Conservation (phyloP, 1,140 invertebrate genomes). For the Drosophila tsacasi region DNA sequence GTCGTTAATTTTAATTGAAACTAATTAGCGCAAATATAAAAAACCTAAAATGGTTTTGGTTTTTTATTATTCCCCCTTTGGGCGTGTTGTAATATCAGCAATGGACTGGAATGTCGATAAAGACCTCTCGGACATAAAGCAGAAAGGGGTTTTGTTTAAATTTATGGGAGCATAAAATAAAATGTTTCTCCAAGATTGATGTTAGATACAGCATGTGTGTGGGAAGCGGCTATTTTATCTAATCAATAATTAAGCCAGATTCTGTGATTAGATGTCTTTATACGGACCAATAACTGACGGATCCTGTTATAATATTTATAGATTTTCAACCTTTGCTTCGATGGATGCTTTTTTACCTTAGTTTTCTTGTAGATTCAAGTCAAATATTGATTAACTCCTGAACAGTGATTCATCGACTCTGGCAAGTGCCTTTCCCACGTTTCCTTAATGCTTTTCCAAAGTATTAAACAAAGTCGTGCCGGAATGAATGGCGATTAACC, state of each 20-base stretch:
- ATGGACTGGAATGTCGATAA: constrained; percentile 23
- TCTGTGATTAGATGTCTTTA: not conserved
- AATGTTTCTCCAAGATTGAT: constrained; percentile 28
- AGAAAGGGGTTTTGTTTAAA: constrained; percentile 1
- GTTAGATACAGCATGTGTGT: constrained; percentile 2
- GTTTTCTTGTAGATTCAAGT: not conserved
- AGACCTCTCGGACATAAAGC: constrained; percentile 7
- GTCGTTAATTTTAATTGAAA: constrained; percentile 83
- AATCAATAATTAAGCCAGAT: constrained; percentile 2
- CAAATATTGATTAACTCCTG: constrained; percentile 6
- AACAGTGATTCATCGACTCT: constrained; percentile 26
- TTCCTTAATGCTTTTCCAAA: constrained; percentile 2
- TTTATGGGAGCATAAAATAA: constrained; percentile 29
- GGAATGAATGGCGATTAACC: constrained; percentile 39
- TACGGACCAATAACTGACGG: not conserved
- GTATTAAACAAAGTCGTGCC: constrained; percentile 42
- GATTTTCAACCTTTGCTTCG: not conserved
- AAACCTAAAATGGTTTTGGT: constrained; percentile 38
- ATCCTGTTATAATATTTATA: not conserved
- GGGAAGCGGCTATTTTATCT: constrained; percentile 12
- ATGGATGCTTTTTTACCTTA: not conserved
- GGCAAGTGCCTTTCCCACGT: constrained; percentile 37
- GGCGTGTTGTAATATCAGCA: constrained; percentile 37
- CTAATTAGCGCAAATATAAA: constrained; percentile 76
- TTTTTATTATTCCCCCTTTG: constrained; percentile 1